These are phyloP conservation scores for Rhea pennata DNA, from an alignment of 2,113 vertebrate species.

Conservation along the genomic window DNA sequence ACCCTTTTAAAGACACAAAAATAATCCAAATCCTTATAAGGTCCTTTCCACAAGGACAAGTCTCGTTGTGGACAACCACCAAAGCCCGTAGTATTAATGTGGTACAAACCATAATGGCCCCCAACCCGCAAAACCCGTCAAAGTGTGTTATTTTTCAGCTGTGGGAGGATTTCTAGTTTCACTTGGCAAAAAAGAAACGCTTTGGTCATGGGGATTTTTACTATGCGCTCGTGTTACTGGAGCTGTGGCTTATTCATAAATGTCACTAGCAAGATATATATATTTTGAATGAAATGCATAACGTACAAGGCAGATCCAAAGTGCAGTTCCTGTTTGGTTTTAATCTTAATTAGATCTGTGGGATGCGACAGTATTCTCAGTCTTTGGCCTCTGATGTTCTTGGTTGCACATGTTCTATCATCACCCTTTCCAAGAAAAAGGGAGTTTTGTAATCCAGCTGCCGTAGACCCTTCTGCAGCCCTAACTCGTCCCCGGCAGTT, in stretches of 20 bases:
- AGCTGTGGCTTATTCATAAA: conserved; percentile 43
- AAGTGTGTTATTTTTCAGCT: neutral
- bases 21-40: neutral
- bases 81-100: neutral
- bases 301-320: neutral
- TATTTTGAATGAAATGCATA: neutral
- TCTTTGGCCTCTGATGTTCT: neutral
- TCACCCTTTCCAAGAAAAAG: neutral
- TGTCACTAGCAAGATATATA: conserved; percentile 5
- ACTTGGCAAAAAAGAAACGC: neutral
- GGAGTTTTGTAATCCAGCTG: neutral
- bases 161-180: neutral
- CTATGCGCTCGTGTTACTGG: neutral
- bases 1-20: neutral
- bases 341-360: neutral
- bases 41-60: neutral
- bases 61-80: neutral
- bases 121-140: neutral
- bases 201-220: neutral
- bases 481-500: neutral
- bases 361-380: neutral
- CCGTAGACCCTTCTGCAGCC: neutral
- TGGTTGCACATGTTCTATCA: too few relatives aligned
- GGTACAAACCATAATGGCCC: fast-evolving
- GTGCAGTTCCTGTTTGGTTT: too few relatives aligned